Percentiles rank a stretch among this genome's conserved stretches.
Conservation (phyloP, 2,113 vertebrate genomes). For the Pterocles burchelli region DNA sequence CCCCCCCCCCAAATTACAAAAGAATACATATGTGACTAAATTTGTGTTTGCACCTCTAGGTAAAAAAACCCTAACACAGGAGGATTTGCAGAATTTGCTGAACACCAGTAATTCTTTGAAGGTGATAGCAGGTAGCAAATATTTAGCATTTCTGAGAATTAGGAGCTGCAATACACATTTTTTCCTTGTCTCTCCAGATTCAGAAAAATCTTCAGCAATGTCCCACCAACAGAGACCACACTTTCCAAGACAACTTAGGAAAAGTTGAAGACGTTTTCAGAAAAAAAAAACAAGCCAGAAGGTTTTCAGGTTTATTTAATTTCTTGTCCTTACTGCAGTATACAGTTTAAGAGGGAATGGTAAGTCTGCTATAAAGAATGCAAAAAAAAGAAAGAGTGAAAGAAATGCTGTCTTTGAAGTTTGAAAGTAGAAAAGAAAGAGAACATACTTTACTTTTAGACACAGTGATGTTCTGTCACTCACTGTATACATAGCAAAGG, state of each 20-base stretch:
- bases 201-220: neutral
- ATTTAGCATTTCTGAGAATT: slow-evolving; percentile 1
- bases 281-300: neutral
- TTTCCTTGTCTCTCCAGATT: neutral
- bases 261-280: neutral
- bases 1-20: neutral
- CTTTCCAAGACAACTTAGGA: neutral
- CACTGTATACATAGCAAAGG: neutral
- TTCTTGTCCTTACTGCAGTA: neutral
- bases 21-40: neutral
- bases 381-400: neutral
- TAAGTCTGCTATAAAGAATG: neutral
- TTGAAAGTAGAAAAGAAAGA: neutral
- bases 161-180: neutral
- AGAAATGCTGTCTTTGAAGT: neutral
- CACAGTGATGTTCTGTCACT: rapidly evolving
- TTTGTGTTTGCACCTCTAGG: neutral
- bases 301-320: neutral
- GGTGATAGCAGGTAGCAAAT: slow-evolving; percentile 14
- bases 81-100: neutral
- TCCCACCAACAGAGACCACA: neutral
- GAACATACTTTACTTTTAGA: neutral
- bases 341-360: neutral
- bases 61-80: neutral
- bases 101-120: neutral